Evolutionary conservation across 2,888 invertebrate genomes (phyloP).

Genomic region (Nymphalis urticae): DNA sequence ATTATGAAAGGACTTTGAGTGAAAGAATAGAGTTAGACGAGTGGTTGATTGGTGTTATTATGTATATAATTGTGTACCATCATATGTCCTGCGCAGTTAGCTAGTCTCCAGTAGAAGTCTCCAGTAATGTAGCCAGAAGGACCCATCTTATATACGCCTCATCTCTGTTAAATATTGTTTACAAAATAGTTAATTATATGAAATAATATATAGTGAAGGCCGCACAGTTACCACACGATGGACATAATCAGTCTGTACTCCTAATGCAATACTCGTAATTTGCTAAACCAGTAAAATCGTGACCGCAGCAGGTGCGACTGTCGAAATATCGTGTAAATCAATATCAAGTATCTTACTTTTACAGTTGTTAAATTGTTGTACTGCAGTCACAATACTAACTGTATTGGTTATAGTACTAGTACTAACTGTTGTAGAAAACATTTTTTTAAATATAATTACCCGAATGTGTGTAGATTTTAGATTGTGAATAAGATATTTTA

Average conservation of each 20-base stretch:
- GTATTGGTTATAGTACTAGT: background rate
- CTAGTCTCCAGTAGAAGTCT: no score
- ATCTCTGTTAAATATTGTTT: no score
- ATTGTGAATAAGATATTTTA: no score
- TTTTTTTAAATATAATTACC: no score
- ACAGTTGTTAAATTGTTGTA: background rate
- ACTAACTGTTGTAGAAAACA: background rate
- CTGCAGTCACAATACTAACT: background rate
- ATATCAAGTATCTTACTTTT: slow-evolving; percentile 24
- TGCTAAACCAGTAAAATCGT: slow-evolving; percentile 30
- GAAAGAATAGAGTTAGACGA: no score
- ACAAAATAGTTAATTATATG: background rate
- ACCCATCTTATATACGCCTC: no score
- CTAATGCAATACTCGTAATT: slow-evolving; percentile 28
- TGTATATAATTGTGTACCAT: no score
- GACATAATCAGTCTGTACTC: slow-evolving; percentile 19
- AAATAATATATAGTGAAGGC: slow-evolving; percentile 1
- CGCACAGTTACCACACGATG: slow-evolving; percentile 19
- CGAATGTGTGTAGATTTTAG: no score
- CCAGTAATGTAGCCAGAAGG: no score
- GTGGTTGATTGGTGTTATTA: no score
- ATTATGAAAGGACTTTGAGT: no score
- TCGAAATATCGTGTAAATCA: slow-evolving; percentile 27
- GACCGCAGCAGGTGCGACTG: slow-evolving; percentile 34
- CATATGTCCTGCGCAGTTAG: no score